Evolutionary conservation across 2,113 vertebrate species (phyloP), one percentile per base, ranked within the genome.

Genomic region (Cryptomyrus ogoouensis): DNA sequence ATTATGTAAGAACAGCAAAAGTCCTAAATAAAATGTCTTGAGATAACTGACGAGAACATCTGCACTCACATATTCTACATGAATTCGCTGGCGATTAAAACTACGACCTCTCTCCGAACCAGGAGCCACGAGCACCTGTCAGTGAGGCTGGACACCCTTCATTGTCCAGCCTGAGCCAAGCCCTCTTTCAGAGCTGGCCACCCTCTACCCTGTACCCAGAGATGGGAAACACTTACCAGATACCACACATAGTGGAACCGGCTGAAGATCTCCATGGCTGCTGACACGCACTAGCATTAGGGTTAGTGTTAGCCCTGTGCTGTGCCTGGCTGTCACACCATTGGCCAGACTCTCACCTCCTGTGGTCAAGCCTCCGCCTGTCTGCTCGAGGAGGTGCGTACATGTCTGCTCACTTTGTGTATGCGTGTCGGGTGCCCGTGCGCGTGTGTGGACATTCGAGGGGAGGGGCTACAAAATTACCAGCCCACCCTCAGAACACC

Each of bases 211-310:
- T 10, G 10, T 52, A 3, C n/a, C 10, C 3, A 53, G 85, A 31
- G 24, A 47, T 47, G 17, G 7, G 31, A 62, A 10, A 88, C 90
- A 94, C 94, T 95, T 93, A 95, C 94, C 94, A 94, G 92, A 62
- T 95, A 93, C 94, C 94, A 95, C 80, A 95, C 93, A 88, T 95
- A 95, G 92, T 93, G 93, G 92, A 95, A 95, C 62, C 93, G 94
- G 91, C 94, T 95, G 91, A 95, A 95, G 88, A 94, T 91, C 39
- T 94, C 93, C 94, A 95, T 95, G 88, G 15, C 93, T 53, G 56
- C 58, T 7, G 3, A 8, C n/a, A 15, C 35, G 21, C n/a, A 31
- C 47, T 49, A 49, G n/a, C 24, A 46, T 62, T 42, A 88, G 35
- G 13, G 21, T 88, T 47, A 27, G 42, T 12, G 27, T 49, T n/a